Evolutionary conservation across 1,140 invertebrate genomes (phyloP).

Genomic region (Globodera rostochiensis): DNA sequence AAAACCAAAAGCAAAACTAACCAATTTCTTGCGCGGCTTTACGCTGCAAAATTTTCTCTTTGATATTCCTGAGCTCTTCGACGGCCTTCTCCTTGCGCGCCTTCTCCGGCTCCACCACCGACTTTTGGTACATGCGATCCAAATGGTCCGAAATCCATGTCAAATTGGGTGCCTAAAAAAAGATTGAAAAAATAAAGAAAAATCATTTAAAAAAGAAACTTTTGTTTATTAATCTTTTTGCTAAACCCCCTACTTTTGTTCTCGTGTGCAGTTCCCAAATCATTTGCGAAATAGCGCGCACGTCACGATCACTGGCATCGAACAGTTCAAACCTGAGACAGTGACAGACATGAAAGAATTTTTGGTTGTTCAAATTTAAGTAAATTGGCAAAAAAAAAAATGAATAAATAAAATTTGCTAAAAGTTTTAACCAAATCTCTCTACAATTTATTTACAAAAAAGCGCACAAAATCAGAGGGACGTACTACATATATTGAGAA

Average conservation of each 20-base stretch:
- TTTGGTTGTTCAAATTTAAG: background rate
- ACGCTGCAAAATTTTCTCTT: constrained; percentile 7
- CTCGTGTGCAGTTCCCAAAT: constrained; percentile 44
- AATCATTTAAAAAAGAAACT: no score
- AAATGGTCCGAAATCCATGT: constrained; percentile 14
- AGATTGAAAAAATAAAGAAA: constrained; percentile 26
- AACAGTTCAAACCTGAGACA: constrained; percentile 44
- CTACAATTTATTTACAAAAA: background rate
- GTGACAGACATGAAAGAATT: background rate
- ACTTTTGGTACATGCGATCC: constrained; percentile 1
- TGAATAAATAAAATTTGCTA: background rate
- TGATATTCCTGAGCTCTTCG: constrained; percentile 12
- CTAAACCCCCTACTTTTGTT: constrained; percentile 34
- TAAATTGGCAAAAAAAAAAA: background rate
- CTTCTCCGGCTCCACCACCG: constrained; percentile 21
- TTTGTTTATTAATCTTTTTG: no score
- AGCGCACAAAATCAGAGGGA: no score
- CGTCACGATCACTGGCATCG: constrained; percentile 47
- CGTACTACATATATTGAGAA: no score
- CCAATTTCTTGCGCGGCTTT: background rate
- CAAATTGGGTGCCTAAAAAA: constrained; percentile 19
- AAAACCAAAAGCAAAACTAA: background rate
- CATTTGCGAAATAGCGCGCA: constrained; percentile 39
- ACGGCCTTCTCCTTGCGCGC: background rate
- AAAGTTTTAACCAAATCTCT: background rate